phyloP scores from a whole-genome alignment of 2,797 vertebrate species.

The Alosa sapidissima region DNA sequence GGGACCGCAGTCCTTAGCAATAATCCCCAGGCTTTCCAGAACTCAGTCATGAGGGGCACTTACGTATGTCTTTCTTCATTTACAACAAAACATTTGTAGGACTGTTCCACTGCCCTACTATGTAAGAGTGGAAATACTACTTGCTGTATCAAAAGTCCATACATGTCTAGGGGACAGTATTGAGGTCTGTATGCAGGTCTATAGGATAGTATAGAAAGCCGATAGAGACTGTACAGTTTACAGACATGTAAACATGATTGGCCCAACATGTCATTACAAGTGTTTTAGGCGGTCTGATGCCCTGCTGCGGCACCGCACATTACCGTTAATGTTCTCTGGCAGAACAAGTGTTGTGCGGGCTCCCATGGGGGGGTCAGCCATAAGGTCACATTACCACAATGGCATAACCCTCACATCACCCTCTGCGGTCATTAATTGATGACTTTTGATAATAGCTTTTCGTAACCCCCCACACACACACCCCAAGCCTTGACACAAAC shows the following conservation, averaged over 20 bases:
- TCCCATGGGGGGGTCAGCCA: constrained; percentile 35
- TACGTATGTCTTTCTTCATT: neutral
- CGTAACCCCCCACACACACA: neutral
- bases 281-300: neutral
- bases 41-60: neutral
- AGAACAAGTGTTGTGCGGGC: constrained; percentile 43
- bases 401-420: constrained; percentile 18
- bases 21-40: neutral
- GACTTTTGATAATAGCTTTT: neutral
- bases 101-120: neutral
- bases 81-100: neutral
- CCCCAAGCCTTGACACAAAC: neutral
- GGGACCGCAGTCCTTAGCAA: neutral
- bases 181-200: neutral
- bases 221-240: neutral
- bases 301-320: constrained; percentile 2
- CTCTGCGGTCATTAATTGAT: neutral
- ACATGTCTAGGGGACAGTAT: too few relatives aligned
- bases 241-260: neutral
- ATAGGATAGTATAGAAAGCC: neutral
- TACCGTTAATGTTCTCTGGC: constrained; percentile 43
- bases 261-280: constrained; percentile 25
- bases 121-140: neutral
- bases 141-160: neutral
- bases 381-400: constrained; percentile 32